A percentile compares a stretch with the other conserved stretches of the same genome.
phyloP scores from a whole-genome alignment of 1,140 invertebrate species.

The Pinna nobilis region DNA sequence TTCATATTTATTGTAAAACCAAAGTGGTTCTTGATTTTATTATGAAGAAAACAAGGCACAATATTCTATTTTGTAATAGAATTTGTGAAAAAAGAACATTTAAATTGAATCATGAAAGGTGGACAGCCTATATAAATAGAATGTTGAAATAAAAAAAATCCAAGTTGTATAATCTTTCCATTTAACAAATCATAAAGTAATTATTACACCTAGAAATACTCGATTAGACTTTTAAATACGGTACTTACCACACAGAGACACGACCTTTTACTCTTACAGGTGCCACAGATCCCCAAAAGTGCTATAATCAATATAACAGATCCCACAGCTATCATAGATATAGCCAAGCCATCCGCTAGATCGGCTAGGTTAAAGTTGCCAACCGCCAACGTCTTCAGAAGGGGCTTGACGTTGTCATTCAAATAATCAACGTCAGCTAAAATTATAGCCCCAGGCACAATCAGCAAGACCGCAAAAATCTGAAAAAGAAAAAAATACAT shows the following conservation, averaged over 20 bases:
- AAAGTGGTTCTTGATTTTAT: no score
- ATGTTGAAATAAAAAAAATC: no score
- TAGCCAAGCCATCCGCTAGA: conserved; percentile 6
- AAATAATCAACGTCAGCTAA: background rate
- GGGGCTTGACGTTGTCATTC: background rate
- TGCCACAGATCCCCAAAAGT: background rate
- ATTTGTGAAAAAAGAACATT: no score
- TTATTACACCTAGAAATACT: no score
- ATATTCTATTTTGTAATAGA: no score
- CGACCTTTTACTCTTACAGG: background rate
- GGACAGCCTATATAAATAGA: no score
- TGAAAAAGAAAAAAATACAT: background rate
- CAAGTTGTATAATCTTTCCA: no score
- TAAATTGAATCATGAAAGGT: no score
- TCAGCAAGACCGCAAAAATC: conserved; percentile 8
- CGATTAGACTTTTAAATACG: no score
- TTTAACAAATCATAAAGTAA: no score
- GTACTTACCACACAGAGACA: conserved; percentile 14
- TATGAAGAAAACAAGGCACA: no score
- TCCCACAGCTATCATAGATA: background rate
- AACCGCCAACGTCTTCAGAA: background rate
- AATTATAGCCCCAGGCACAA: conserved; percentile 4
- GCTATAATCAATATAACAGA: background rate
- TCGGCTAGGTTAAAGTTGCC: conserved; percentile 9
- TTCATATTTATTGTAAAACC: no score